A percentile compares a stretch with the other conserved stretches of the same genome.
phyloP scores from a whole-genome alignment of 2,888 invertebrate species.

The Cheilosia grossa region DNA sequence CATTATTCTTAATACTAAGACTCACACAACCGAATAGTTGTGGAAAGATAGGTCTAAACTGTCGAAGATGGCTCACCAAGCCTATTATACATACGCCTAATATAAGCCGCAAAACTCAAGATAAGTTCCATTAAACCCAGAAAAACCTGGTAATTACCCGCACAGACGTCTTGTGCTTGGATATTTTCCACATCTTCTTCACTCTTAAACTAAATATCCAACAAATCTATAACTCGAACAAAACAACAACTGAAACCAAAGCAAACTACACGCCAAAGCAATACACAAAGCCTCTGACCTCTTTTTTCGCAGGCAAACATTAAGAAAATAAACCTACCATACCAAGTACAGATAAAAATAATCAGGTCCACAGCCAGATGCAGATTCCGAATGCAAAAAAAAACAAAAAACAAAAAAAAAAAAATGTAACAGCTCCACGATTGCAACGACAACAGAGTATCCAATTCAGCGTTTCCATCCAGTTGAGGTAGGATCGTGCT shows the following conservation, averaged over 20 bases:
- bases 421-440: slow-evolving; percentile 16
- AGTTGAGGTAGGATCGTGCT: slow-evolving; percentile 61
- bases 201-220: not conserved
- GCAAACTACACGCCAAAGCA: slow-evolving; percentile 22
- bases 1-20: too few relatives aligned
- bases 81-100: too few relatives aligned
- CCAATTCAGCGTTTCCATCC: slow-evolving; percentile 27
- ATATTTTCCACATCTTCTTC: too few relatives aligned
- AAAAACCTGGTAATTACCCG: too few relatives aligned
- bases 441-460: slow-evolving; percentile 27
- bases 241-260: slow-evolving; percentile 1
- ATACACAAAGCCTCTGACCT: slow-evolving; percentile 56
- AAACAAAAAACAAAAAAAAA: not conserved
- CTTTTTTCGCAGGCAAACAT: slow-evolving; percentile 42
- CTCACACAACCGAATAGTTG: too few relatives aligned
- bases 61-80: too few relatives aligned
- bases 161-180: too few relatives aligned
- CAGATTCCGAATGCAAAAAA: slow-evolving; percentile 52
- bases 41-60: too few relatives aligned
- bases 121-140: too few relatives aligned
- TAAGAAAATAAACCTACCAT: slow-evolving; percentile 2
- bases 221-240: not conserved
- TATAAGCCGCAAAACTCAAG: too few relatives aligned
- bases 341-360: slow-evolving; percentile 29
- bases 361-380: slow-evolving; percentile 33